Evolutionary conservation across 2,888 invertebrate species (phyloP).

Genomic region (Xylota sylvarum): DNA sequence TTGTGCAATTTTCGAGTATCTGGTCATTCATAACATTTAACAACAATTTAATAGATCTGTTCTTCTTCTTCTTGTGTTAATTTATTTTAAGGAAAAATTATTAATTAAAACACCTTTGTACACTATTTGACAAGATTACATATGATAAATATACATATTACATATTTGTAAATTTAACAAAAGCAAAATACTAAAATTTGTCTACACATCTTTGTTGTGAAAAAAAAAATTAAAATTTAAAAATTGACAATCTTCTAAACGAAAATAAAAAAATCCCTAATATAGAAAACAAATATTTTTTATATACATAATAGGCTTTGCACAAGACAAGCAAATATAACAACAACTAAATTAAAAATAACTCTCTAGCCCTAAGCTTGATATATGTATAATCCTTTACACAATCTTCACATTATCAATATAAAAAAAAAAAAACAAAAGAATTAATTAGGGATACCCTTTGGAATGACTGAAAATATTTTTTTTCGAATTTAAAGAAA

Average conservation of each 20-base stretch:
- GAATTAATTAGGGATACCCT: conserved; percentile 46
- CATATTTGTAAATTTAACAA: background rate
- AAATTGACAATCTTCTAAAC: conserved; percentile 56
- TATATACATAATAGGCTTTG: conserved; percentile 19
- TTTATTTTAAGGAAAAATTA: too few relatives aligned
- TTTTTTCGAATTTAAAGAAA: conserved; percentile 53
- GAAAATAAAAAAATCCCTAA: background rate
- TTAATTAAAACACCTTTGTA: too few relatives aligned
- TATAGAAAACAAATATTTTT: conserved; percentile 1
- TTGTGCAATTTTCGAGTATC: too few relatives aligned
- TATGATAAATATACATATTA: background rate
- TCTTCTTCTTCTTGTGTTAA: too few relatives aligned
- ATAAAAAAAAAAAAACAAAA: background rate
- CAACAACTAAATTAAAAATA: conserved; percentile 3
- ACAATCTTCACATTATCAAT: conserved; percentile 19
- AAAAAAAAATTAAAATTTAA: conserved; percentile 21
- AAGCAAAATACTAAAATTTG: background rate
- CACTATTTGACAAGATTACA: too few relatives aligned
- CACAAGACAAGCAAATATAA: conserved; percentile 10
- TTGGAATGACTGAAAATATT: conserved; percentile 67
- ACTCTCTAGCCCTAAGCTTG: conserved; percentile 19
- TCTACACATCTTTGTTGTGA: conserved; percentile 6
- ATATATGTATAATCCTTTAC: background rate
- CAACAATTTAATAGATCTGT: too few relatives aligned
- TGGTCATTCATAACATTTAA: too few relatives aligned